Conservation (phyloP, 2,797 vertebrate species). For the Coregonus suidteri region DNA sequence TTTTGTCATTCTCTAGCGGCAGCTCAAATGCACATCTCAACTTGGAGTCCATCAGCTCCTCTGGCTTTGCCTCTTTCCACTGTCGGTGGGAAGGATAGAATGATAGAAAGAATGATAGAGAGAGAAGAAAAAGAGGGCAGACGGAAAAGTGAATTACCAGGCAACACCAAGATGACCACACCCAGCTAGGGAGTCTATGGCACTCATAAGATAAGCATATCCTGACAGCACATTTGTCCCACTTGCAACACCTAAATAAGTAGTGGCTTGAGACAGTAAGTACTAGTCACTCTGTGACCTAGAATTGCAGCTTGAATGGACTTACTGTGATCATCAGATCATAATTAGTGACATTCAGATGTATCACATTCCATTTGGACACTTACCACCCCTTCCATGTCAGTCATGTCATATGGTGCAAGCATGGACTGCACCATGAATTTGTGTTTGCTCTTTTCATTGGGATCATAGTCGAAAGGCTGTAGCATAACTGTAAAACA, state of each 20-base stretch:
- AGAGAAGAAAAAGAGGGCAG: neutral
- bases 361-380: constrained; percentile 19
- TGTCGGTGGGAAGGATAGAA: constrained; percentile 53
- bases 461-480: constrained; percentile 96
- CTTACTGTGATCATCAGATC: neutral
- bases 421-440: constrained; percentile 97
- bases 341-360: neutral
- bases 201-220: neutral
- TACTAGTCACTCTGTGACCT: neutral
- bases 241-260: neutral
- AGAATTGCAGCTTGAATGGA: neutral
- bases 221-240: neutral
- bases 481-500: constrained; percentile 90
- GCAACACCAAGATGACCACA: neutral
- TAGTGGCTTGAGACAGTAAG: neutral
- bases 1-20: constrained; percentile 91
- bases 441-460: constrained; percentile 98
- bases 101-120: neutral
- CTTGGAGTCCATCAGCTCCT: constrained; percentile 96
- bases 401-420: constrained; percentile 89
- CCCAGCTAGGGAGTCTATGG: neutral
- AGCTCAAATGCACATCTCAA: constrained; percentile 94
- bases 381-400: constrained; percentile 96
- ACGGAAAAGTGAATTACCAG: neutral
- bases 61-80: constrained; percentile 96